phyloP scores from a whole-genome alignment of 1,140 invertebrate genomes.

The Drosophila pallidifrons region DNA sequence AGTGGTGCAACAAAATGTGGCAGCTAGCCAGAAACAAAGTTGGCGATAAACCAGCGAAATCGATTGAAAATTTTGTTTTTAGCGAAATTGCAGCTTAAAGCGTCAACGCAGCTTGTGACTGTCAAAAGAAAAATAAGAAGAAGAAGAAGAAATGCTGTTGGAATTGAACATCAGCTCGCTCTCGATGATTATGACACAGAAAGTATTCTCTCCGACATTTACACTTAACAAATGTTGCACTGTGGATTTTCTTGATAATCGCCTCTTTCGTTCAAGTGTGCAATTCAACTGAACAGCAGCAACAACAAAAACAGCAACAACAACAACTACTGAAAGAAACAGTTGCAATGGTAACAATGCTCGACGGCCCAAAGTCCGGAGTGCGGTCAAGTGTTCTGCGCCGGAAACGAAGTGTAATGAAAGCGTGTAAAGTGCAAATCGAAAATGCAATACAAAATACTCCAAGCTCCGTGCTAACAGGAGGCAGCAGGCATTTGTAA shows the following conservation, averaged over 20 bases:
- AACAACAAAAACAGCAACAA: constrained; percentile 15
- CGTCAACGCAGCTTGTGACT: constrained; percentile 72
- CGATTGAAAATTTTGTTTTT: constrained; percentile 84
- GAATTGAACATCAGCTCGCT: constrained; percentile 46
- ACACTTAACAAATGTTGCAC: constrained; percentile 32
- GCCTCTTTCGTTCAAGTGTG: constrained; percentile 66
- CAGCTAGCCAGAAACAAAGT: constrained; percentile 72
- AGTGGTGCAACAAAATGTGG: constrained; percentile 26
- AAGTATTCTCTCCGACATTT: constrained; percentile 33
- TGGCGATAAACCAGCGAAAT: constrained; percentile 84
- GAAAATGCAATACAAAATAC: constrained; percentile 80
- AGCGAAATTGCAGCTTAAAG: constrained; percentile 84
- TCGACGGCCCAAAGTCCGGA: constrained; percentile 32
- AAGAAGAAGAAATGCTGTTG: constrained; percentile 1
- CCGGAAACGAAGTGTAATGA: constrained; percentile 82
- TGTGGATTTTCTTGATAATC: constrained; percentile 61
- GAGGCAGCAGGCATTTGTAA: constrained; percentile 50
- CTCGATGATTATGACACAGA: constrained; percentile 66
- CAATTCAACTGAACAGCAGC: constrained; percentile 54
- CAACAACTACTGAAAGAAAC: constrained; percentile 43
- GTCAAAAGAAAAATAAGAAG: constrained; percentile 19
- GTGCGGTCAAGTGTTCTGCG: constrained; percentile 49
- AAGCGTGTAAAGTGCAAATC: constrained; percentile 83
- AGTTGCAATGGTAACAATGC: constrained; percentile 74
- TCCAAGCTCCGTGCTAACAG: constrained; percentile 15